Percentiles rank a stretch among this genome's conserved stretches.
Evolutionary conservation across 2,888 invertebrate species (phyloP).

Genomic region (Acholoe squamosa): DNA sequence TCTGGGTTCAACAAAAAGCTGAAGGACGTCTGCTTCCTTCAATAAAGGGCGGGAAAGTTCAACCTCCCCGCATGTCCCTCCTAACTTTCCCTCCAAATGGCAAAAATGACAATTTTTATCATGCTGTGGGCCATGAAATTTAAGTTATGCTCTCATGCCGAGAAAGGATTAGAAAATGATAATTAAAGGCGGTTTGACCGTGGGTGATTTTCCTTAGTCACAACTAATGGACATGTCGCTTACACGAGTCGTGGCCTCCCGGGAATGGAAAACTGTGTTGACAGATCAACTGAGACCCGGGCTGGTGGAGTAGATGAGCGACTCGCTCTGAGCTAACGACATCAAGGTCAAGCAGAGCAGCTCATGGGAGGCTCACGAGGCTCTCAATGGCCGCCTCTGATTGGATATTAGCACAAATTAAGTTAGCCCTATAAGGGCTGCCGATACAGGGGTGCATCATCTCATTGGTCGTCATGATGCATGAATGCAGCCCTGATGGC

Average conservation of each 20-base stretch:
- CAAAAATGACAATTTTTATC: background rate
- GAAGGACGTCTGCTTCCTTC: background rate
- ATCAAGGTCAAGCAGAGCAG: slow-evolving; percentile 11
- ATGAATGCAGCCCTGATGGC: too few relatives aligned
- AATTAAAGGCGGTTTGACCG: background rate
- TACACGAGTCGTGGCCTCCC: background rate
- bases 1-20: too few relatives aligned
- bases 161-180: background rate
- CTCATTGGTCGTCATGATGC: too few relatives aligned
- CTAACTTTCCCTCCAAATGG: background rate
- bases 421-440: background rate
- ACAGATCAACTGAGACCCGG: slow-evolving; percentile 7
- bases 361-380: background rate
- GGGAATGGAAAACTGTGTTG: background rate
- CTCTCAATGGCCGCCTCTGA: slow-evolving; percentile 30
- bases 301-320: background rate
- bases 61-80: background rate
- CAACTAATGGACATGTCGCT: background rate
- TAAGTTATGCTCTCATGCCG: background rate
- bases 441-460: too few relatives aligned
- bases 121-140: background rate
- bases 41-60: slow-evolving; percentile 5
- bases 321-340: background rate
- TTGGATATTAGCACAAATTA: slow-evolving; percentile 35
- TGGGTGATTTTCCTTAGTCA: background rate